Conservation (phyloP, 37 sponge, comb jelly and placozoan genomes). For the Diacarnus erythraeanus region DNA sequence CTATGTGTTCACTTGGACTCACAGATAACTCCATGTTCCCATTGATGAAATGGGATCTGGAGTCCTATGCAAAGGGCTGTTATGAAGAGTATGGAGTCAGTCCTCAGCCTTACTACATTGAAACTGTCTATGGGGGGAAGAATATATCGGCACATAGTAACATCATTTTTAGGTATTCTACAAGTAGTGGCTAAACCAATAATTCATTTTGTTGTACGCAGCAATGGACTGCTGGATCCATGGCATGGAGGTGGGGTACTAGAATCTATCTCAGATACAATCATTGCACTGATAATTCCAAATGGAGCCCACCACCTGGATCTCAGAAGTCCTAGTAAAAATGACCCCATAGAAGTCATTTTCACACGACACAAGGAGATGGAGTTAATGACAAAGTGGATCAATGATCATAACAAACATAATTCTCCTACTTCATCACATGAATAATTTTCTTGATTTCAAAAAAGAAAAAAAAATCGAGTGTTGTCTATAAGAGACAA, state of each 20-base stretch:
- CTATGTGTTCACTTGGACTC: slow-evolving; percentile 78
- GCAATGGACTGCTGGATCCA: slow-evolving; percentile 93
- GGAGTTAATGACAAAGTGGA: slow-evolving; percentile 61
- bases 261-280: slow-evolving; percentile 53
- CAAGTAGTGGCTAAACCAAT: background rate
- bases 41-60: slow-evolving; percentile 53
- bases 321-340: slow-evolving; percentile 36
- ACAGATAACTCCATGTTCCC: slow-evolving; percentile 85
- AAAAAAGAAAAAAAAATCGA: slow-evolving; percentile 1
- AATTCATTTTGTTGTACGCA: slow-evolving; percentile 7
- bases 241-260: slow-evolving; percentile 93
- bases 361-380: slow-evolving; percentile 49
- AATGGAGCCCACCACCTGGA: slow-evolving; percentile 97
- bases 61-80: slow-evolving; percentile 34
- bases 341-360: slow-evolving; percentile 60
- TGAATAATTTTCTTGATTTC: too few species aligned
- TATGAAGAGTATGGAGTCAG: slow-evolving; percentile 31
- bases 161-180: slow-evolving; percentile 81
- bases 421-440: too few species aligned
- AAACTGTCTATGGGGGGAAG: slow-evolving; percentile 60
- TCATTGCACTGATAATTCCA: slow-evolving; percentile 78
- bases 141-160: slow-evolving; percentile 68
- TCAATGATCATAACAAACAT: too few species aligned
- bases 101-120: slow-evolving; percentile 43
- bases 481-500: background rate